Conservation (phyloP, 2,113 vertebrate species). For the Elaphurus davidianus region DNA sequence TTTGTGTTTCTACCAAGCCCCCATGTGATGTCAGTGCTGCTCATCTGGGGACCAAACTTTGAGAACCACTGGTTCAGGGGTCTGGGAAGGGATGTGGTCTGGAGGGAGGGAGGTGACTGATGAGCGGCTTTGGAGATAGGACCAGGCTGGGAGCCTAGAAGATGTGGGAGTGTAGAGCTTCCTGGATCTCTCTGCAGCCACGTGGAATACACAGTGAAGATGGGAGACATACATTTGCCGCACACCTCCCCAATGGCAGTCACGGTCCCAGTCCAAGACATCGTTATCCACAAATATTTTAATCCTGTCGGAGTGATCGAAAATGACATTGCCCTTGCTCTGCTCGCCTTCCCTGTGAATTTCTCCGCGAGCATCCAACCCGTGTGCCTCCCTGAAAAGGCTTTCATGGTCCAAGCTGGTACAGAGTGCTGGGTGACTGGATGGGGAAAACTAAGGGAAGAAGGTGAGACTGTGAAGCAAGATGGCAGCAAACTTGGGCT, state of each 20-base stretch:
- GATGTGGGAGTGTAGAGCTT: background rate
- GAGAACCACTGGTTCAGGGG: background rate
- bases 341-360: constrained; percentile 55
- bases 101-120: background rate
- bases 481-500: background rate
- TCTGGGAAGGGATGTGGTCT: background rate
- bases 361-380: constrained; percentile 38
- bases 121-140: background rate
- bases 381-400: constrained; percentile 46
- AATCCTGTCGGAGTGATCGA: rapidly evolving
- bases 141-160: background rate
- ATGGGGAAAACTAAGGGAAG: background rate
- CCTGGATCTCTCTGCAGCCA: background rate
- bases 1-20: background rate
- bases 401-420: background rate
- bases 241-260: rapidly evolving
- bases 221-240: background rate
- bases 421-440: constrained; percentile 67
- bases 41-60: background rate
- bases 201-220: background rate
- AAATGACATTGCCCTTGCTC: constrained; percentile 57
- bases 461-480: constrained; percentile 23
- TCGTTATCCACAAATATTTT: constrained; percentile 13
- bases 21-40: background rate
- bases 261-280: background rate